Evolutionary conservation across 2,113 vertebrate genomes (phyloP).

Genomic region (Crotalus tigris): DNA sequence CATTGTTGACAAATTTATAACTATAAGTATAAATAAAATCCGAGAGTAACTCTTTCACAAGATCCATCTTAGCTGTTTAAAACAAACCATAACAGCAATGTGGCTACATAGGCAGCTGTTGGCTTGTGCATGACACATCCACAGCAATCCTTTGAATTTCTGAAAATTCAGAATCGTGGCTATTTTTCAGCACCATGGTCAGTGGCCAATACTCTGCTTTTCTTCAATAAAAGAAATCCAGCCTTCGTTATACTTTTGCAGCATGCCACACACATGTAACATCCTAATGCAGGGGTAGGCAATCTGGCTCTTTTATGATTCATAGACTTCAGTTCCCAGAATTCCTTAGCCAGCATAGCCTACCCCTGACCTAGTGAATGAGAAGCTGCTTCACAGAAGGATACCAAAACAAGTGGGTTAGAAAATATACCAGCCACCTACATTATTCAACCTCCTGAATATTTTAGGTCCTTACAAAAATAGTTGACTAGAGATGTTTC

Average conservation of each 20-base stretch:
- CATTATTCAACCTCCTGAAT: constrained; percentile 16
- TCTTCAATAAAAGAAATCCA: neutral
- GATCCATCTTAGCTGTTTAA: neutral
- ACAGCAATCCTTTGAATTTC: neutral
- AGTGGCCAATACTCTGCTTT: constrained; percentile 38
- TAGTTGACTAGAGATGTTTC: neutral
- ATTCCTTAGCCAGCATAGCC: no score
- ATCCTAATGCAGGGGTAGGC: neutral
- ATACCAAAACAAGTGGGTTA: neutral
- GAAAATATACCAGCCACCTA: neutral
- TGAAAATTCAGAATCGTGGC: neutral
- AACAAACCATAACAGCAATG: neutral
- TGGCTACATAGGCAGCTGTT: neutral
- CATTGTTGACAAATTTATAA: neutral
- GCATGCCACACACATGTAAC: neutral
- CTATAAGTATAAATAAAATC: neutral
- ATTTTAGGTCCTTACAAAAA: constrained; percentile 16
- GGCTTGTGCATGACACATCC: neutral
- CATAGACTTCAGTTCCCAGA: no score
- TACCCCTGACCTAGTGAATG: neutral
- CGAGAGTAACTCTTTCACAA: no score
- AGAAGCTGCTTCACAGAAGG: neutral
- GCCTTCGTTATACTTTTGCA: neutral
- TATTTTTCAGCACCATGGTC: constrained; percentile 72
- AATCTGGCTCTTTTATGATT: no score